Conservation (phyloP, 2,888 invertebrate genomes). For the Agrilus cyanescens region DNA sequence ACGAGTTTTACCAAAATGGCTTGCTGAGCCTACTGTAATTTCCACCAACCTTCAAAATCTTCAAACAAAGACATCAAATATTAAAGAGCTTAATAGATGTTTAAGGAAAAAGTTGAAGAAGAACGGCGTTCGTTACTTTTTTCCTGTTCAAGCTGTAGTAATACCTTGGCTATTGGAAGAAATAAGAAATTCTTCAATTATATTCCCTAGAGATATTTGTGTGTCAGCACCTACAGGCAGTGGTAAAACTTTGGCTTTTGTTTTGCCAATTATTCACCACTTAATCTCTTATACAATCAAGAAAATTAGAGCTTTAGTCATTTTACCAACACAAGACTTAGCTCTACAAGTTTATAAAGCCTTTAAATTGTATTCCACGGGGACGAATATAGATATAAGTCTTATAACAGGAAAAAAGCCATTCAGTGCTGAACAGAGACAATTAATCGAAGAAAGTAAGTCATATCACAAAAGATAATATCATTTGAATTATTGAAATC, state of each 20-base stretch:
- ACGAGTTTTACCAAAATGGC: slow-evolving; percentile 76
- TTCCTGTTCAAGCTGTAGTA: slow-evolving; percentile 74
- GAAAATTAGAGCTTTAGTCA: slow-evolving; percentile 71
- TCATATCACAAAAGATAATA: slow-evolving; percentile 11
- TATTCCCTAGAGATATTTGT: slow-evolving; percentile 81
- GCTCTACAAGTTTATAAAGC: slow-evolving; percentile 82
- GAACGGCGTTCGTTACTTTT: slow-evolving; percentile 65
- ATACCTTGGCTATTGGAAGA: slow-evolving; percentile 64
- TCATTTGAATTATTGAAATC: slow-evolving; percentile 10
- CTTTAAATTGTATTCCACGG: slow-evolving; percentile 56
- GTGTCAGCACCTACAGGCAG: slow-evolving; percentile 96
- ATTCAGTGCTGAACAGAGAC: slow-evolving; percentile 55
- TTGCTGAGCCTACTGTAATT: slow-evolving; percentile 67
- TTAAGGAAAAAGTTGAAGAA: slow-evolving; percentile 50
- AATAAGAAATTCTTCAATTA: slow-evolving; percentile 43
- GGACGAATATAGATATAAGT: slow-evolving; percentile 57
- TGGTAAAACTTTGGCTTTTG: slow-evolving; percentile 93
- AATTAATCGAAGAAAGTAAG: slow-evolving; percentile 43
- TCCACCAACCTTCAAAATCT: slow-evolving; percentile 56
- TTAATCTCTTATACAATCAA: slow-evolving; percentile 23
- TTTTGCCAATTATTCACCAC: slow-evolving; percentile 78
- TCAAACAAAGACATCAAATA: slow-evolving; percentile 41
- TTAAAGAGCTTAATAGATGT: slow-evolving; percentile 49
- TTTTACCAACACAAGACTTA: slow-evolving; percentile 85
- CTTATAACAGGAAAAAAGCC: slow-evolving; percentile 56